Conservation (phyloP, 1,140 invertebrate genomes). For the Nasonia longicornis region DNA sequence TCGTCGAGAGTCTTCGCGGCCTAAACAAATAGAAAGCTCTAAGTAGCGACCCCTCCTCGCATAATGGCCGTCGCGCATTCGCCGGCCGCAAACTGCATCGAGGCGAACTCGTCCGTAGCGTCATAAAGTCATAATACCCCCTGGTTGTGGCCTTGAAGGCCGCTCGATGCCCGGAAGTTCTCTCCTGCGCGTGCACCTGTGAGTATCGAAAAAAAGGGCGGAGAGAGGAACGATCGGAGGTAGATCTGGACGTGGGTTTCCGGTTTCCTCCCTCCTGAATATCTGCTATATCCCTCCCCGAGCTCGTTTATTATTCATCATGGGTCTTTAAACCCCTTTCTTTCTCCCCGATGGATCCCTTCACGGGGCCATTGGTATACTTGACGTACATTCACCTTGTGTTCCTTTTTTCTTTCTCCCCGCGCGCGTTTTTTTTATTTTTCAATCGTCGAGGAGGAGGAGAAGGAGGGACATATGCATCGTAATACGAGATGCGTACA, state of each 20-base stretch:
- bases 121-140: conserved; percentile 53
- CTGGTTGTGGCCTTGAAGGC: conserved; percentile 34
- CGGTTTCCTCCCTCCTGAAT: conserved; percentile 17
- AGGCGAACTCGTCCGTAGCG: not conserved
- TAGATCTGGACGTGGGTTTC: conserved; percentile 28
- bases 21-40: conserved; percentile 36
- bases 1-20: not conserved
- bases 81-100: not conserved
- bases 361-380: conserved; percentile 25
- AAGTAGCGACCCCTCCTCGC: not conserved
- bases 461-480: not conserved
- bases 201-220: conserved; percentile 2
- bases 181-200: conserved; percentile 13
- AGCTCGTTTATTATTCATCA: conserved; percentile 26
- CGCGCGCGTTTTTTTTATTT: not conserved
- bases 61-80: conserved; percentile 37
- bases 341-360: not conserved
- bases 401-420: not conserved
- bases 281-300: not conserved
- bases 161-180: conserved; percentile 18
- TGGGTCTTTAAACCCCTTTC: conserved; percentile 41
- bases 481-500: not conserved
- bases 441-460: not conserved
- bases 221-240: not conserved
- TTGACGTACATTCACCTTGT: conserved; percentile 8